These are phyloP conservation scores for Amphimallon solstitiale DNA, from an alignment of 2,888 invertebrate species.

Conservation along the genomic window DNA sequence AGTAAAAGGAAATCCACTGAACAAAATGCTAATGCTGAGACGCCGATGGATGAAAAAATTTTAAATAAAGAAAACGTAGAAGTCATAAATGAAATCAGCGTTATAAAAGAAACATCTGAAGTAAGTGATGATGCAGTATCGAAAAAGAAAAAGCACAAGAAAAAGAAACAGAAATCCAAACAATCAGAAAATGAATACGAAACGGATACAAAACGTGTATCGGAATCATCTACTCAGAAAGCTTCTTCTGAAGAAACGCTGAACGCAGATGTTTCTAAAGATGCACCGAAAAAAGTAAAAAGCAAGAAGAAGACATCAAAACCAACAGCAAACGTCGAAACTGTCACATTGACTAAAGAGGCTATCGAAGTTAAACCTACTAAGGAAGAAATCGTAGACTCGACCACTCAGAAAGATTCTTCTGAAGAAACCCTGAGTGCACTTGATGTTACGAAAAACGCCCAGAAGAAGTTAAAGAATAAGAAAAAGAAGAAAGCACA, in stretches of 20 bases:
- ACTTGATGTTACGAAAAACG: background rate
- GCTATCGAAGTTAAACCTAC: background rate
- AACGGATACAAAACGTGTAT: conserved; percentile 5
- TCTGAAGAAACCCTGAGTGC: background rate
- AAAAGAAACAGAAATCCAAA: conserved; percentile 40
- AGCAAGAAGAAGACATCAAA: conserved; percentile 23
- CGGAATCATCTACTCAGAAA: conserved; percentile 37
- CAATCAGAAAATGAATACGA: background rate
- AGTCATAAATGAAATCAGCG: background rate
- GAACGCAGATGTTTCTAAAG: conserved; percentile 2
- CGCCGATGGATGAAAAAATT: conserved; percentile 46
- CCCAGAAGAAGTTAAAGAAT: conserved; percentile 14
- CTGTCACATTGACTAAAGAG: background rate
- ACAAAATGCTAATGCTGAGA: conserved; percentile 10
- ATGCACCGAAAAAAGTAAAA: background rate
- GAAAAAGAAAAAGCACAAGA: conserved; percentile 46
- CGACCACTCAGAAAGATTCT: background rate
- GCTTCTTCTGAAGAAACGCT: conserved; percentile 26
- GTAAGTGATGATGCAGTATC: conserved; percentile 56
- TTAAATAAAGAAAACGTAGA: conserved; percentile 43
- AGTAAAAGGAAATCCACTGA: conserved; percentile 34
- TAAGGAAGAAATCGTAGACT: background rate
- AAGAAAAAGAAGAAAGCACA: conserved; percentile 22
- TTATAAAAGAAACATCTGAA: conserved; percentile 54
- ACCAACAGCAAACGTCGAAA: too few relatives aligned